Conservation (phyloP, 2,888 invertebrate species). For the Tuberolachnus salignus region DNA sequence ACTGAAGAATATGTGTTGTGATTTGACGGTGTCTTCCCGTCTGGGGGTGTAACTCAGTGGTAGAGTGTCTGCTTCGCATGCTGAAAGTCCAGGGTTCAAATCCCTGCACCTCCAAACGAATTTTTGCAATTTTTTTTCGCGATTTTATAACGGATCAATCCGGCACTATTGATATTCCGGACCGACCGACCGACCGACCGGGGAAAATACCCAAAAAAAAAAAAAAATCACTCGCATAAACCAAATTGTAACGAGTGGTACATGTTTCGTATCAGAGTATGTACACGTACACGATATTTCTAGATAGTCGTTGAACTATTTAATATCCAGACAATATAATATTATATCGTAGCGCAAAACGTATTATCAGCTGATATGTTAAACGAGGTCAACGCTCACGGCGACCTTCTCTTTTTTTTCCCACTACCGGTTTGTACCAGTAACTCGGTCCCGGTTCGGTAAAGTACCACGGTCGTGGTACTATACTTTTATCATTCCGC, state of each 20-base stretch:
- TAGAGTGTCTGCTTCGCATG: conserved; percentile 99
- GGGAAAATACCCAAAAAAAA: no score
- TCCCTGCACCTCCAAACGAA: conserved; percentile 82
- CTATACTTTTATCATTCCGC: no score
- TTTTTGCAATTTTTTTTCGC: conserved; percentile 53
- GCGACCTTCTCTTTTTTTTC: background rate
- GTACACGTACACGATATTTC: no score
- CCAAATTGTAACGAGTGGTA: no score
- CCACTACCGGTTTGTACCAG: background rate
- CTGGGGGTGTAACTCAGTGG: conserved; percentile 95
- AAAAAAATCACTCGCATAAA: background rate
- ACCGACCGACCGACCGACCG: no score
- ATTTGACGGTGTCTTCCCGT: background rate
- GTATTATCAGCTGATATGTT: background rate
- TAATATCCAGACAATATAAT: no score
- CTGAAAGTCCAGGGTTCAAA: conserved; percentile 99
- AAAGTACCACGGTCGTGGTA: no score
- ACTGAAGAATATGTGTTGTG: background rate
- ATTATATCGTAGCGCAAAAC: background rate
- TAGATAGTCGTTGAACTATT: no score
- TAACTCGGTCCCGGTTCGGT: background rate
- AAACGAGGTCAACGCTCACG: conserved; percentile 1
- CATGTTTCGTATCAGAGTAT: background rate
- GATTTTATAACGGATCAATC: background rate
- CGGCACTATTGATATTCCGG: no score